Percentiles rank a stretch among this genome's conserved stretches.
Conservation (phyloP, 2,797 vertebrate species). For the Chromobotia macracanthus region DNA sequence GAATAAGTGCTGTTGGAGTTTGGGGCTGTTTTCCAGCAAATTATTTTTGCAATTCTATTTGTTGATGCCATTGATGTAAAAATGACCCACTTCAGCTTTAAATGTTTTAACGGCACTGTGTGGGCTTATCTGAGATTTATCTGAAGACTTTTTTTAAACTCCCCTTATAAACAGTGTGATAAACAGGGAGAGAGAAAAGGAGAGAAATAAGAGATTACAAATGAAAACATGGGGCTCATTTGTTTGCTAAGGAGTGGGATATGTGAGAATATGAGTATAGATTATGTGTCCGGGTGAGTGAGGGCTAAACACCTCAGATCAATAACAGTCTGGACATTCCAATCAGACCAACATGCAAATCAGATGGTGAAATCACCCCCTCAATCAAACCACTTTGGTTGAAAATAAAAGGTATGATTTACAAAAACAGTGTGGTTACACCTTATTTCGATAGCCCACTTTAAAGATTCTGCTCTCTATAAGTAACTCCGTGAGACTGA, state of each 20-base stretch:
- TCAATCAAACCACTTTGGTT: background rate
- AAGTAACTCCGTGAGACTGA: too few species aligned
- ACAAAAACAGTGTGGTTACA: too few species aligned
- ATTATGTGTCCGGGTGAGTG: constrained; percentile 79
- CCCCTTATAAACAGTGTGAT: background rate
- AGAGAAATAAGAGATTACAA: constrained; percentile 54
- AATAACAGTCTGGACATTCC: constrained; percentile 65
- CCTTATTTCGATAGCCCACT: too few species aligned
- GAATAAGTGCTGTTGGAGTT: too few species aligned
- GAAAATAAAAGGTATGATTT: background rate
- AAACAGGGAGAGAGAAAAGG: constrained; percentile 7
- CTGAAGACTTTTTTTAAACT: constrained; percentile 14
- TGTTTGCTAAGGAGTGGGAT: constrained; percentile 58
- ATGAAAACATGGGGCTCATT: constrained; percentile 51
- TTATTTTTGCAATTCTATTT: too few species aligned
- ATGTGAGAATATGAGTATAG: constrained; percentile 68
- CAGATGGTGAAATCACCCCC: constrained; percentile 2
- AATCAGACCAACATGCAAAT: constrained; percentile 59
- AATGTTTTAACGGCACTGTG: background rate
- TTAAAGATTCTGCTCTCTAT: too few species aligned
- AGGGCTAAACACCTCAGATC: constrained; percentile 76
- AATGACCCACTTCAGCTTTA: too few species aligned
- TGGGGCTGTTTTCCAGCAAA: too few species aligned
- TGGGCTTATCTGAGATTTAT: constrained; percentile 8
- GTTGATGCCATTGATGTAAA: too few species aligned